Percentiles rank a stretch among this genome's conserved stretches.
phyloP scores from a whole-genome alignment of 2,797 vertebrate species.

The Liasis olivaceus region DNA sequence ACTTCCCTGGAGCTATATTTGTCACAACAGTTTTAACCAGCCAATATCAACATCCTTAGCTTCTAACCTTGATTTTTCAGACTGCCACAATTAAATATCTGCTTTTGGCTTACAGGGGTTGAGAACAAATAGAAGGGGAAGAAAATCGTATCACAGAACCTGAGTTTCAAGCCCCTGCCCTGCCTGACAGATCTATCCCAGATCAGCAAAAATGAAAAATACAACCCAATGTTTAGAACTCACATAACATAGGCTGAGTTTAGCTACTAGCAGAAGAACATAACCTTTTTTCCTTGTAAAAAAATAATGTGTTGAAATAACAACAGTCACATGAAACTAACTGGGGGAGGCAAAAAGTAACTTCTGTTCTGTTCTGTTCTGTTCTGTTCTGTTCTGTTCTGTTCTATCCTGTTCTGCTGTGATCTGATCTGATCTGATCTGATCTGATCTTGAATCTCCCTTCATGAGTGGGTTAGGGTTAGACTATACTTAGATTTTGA shows the following conservation, averaged over 20 bases:
- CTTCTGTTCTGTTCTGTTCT: too few species aligned
- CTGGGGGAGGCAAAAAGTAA: not conserved
- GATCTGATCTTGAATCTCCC: not conserved
- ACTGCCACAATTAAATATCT: conserved; percentile 20
- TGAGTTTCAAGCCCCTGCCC: not conserved
- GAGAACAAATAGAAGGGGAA: not conserved
- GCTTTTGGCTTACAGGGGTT: not conserved
- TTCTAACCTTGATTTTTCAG: conserved; percentile 50
- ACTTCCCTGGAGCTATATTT: conserved; percentile 35
- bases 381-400: too few species aligned
- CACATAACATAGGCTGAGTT: not conserved
- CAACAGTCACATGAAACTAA: not conserved
- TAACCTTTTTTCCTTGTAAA: conserved; percentile 30
- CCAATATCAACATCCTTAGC: not conserved
- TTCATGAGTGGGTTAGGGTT: not conserved
- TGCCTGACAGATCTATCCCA: not conserved
- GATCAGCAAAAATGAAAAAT: not conserved
- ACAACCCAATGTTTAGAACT: not conserved
- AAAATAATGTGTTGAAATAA: conserved; percentile 15
- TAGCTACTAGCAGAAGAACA: not conserved
- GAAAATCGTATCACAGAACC: not conserved
- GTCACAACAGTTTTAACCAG: conserved; percentile 31
- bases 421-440: not conserved
- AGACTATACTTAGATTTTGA: not conserved
- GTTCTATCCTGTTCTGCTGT: not conserved